Evolutionary conservation across 1,140 invertebrate species (phyloP), one percentile per base, ranked within the genome.

Genomic region (Hypothenemus hampei): DNA sequence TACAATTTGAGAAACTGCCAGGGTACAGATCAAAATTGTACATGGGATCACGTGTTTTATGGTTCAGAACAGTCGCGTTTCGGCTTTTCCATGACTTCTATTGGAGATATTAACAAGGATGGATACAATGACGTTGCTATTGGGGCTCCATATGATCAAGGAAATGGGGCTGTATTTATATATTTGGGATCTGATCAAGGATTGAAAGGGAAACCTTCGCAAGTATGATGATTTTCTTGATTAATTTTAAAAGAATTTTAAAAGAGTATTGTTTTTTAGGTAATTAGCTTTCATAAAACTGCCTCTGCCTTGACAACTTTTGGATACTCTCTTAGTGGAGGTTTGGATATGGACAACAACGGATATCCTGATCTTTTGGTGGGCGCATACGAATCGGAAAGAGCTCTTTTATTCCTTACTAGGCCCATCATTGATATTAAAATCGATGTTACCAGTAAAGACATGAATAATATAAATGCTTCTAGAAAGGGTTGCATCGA

Each of bases 21-120:
- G 3, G 22, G 49, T 4, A 13, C 8, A 1, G 24, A 40, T 10
- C 58, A 74, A 55, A 66, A 74, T 35, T 73, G 78, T 52, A 72
- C 73, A 46, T 56, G 76, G 43, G 74, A 77, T 13, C 60, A 80
- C n/a, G 81, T 79, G 67, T 62, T 90, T 4, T 82, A 81, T 7
- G 87, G 88, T 3, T 79, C 82, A 43, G 67, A 75, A 33, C 86
- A 90, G 72, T 89, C 87, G 35, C 82, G 89, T 56, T 96, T 93
- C 72, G 92, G 92, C 4, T 84, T 93, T 59, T 79, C 93, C 0
- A 75, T 97, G 51, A 81, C 91, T 2, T 87, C 86, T 66, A 72
- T 92, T 18, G 91, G 91, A 23, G 93, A 97, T 71, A 76, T 97
- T 6, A 96, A 97, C 69, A 89, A 88, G 72, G 93, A 97, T 71